Evolutionary conservation across 2,113 vertebrate species (phyloP).

Genomic region (Mesembrinibis cayennensis): DNA sequence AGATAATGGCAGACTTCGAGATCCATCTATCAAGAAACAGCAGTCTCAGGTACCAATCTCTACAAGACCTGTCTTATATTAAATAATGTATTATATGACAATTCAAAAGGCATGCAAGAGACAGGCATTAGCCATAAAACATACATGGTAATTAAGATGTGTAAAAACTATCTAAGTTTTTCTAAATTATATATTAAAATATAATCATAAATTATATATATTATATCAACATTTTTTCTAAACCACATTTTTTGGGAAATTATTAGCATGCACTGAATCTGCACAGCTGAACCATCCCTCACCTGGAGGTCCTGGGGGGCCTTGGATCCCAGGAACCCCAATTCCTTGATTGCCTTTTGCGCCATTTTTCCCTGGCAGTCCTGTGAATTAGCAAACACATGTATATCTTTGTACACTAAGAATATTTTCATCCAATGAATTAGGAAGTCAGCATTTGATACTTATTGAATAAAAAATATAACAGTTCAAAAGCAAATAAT

Average conservation of each 20-base stretch:
- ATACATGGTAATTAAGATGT: neutral
- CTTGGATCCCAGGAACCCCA: conserved; percentile 81
- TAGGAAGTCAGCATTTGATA: neutral
- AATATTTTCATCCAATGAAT: neutral
- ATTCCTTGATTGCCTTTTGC: conserved; percentile 86
- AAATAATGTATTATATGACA: neutral
- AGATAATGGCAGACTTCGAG: neutral
- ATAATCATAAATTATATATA: neutral
- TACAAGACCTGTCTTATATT: neutral
- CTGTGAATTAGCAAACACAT: conserved; percentile 70
- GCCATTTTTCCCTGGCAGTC: conserved; percentile 85
- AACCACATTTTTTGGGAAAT: fast-evolving
- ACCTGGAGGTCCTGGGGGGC: conserved; percentile 89
- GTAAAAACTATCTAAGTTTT: neutral
- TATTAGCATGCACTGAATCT: neutral
- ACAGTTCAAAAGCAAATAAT: neutral
- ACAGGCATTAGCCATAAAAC: neutral
- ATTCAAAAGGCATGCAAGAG: neutral
- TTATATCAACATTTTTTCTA: neutral
- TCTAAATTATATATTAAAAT: neutral
- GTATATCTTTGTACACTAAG: neutral
- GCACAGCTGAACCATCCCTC: neutral
- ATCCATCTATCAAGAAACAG: neutral
- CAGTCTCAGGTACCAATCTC: neutral
- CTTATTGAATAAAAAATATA: neutral